Evolutionary conservation across 2,797 vertebrate genomes (phyloP).

Genomic region (Scarus forsteni): DNA sequence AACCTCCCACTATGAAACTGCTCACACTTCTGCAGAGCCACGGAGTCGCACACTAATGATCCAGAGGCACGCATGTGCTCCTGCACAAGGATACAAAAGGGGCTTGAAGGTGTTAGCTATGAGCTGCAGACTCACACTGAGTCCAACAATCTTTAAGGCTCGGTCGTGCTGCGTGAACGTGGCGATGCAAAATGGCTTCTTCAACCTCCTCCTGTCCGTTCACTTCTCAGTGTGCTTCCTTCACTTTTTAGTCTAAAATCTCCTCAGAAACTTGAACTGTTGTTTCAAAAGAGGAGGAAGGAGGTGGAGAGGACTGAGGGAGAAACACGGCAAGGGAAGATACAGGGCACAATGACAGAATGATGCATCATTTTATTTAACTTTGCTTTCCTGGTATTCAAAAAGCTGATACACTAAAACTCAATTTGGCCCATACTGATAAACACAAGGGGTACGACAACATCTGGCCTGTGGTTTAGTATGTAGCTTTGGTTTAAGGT

Average conservation of each 20-base stretch:
- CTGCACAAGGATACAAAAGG: conserved; percentile 17
- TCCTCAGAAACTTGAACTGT: conserved; percentile 78
- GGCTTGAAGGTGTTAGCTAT: conserved; percentile 54
- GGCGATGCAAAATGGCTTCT: conserved; percentile 81
- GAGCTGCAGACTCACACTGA: conserved; percentile 82
- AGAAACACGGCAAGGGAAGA: neutral
- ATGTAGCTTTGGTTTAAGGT: too few species aligned
- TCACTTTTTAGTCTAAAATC: conserved; percentile 34
- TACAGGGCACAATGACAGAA: neutral
- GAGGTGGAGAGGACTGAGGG: neutral
- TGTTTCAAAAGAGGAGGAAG: conserved; percentile 39
- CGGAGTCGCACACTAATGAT: conserved; percentile 25
- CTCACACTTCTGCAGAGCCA: conserved; percentile 53
- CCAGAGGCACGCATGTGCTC: neutral
- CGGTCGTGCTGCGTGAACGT: conserved; percentile 58
- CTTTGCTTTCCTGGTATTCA: too few species aligned
- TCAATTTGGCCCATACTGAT: too few species aligned
- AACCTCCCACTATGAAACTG: neutral
- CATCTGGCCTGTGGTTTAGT: too few species aligned
- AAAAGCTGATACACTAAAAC: too few species aligned
- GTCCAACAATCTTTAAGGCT: conserved; percentile 79
- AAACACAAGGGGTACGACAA: too few species aligned
- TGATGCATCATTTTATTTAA: neutral
- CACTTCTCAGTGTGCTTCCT: neutral
- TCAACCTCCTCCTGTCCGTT: neutral